Percentiles rank a stretch among this genome's conserved stretches.
phyloP scores from a whole-genome alignment of 2,797 vertebrate species.

The Cetoscarus ocellatus region DNA sequence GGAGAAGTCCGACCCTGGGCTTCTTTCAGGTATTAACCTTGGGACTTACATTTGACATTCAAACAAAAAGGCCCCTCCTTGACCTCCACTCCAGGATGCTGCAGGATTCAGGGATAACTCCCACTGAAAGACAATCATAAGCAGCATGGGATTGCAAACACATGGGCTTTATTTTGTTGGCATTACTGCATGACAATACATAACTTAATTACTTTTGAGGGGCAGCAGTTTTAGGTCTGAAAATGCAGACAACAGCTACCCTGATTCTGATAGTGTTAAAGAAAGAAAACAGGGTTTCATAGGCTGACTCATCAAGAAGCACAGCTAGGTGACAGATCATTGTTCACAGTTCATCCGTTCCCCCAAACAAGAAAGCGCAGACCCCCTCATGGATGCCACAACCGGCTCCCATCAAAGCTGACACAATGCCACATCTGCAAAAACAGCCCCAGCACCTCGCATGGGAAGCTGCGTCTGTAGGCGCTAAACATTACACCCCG shows the following conservation, averaged over 20 bases:
- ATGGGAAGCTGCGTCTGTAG: constrained; percentile 41
- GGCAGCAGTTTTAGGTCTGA: constrained; percentile 11
- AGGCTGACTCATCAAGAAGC: constrained; percentile 53
- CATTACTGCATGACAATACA: constrained; percentile 43
- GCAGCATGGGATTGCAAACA: constrained; percentile 59
- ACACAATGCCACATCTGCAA: constrained; percentile 76
- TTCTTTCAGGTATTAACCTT: constrained; percentile 82
- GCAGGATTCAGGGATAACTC: constrained; percentile 47
- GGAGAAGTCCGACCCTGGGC: constrained; percentile 50
- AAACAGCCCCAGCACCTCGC: constrained; percentile 48
- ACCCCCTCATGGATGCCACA: constrained; percentile 78
- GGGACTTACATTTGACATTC: constrained; percentile 75
- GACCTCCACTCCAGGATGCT: constrained; percentile 65
- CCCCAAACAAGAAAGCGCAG: constrained; percentile 51
- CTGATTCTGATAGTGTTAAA: background rate
- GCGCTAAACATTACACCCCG: constrained; percentile 56
- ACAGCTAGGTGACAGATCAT: constrained; percentile 74
- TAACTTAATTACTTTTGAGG: constrained; percentile 38
- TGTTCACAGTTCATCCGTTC: constrained; percentile 74
- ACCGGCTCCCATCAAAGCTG: constrained; percentile 74
- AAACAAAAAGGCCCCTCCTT: constrained; percentile 72
- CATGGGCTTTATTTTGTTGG: constrained; percentile 41
- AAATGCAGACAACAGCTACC: background rate
- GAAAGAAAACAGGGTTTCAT: background rate
- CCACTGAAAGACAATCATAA: constrained; percentile 50